phyloP scores from a whole-genome alignment of 2,888 invertebrate genomes.

The Folsomia candida region DNA sequence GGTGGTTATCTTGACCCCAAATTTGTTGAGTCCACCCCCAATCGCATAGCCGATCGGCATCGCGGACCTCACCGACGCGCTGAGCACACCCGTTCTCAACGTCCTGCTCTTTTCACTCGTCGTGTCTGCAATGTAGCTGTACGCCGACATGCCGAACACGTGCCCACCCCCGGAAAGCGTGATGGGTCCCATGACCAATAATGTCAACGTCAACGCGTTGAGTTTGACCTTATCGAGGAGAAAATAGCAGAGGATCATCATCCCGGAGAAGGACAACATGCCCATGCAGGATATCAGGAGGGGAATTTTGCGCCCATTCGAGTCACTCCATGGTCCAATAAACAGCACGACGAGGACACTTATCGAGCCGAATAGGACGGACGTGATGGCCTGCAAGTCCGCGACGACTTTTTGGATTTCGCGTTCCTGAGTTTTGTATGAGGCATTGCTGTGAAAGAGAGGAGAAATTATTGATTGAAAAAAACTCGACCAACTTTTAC shows the following conservation, averaged over 20 bases:
- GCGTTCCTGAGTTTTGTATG: conserved; percentile 21
- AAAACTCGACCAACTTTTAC: too few relatives aligned
- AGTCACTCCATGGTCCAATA: conserved; percentile 49
- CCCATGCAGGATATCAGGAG: too few relatives aligned
- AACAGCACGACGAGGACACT: conserved; percentile 45
- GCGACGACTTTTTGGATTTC: conserved; percentile 34
- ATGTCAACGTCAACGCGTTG: conserved; percentile 14
- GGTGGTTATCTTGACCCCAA: conserved; percentile 1
- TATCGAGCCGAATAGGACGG: conserved; percentile 47
- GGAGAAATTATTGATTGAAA: too few relatives aligned
- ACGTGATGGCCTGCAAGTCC: conserved; percentile 25
- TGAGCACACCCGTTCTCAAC: conserved; percentile 62
- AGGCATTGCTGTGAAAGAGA: too few relatives aligned
- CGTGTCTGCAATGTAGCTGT: conserved; percentile 47
- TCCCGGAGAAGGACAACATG: conserved; percentile 16
- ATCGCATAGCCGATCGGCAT: conserved; percentile 42
- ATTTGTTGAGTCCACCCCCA: conserved; percentile 37
- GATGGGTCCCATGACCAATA: conserved; percentile 16
- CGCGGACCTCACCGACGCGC: conserved; percentile 22
- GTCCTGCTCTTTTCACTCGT: conserved; percentile 62
- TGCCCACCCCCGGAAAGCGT: conserved; percentile 19
- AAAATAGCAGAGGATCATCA: background rate
- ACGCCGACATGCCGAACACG: conserved; percentile 47
- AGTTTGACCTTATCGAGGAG: conserved; percentile 4
- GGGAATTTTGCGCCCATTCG: conserved; percentile 47